Base-by-base conservation (phyloP, 2,797 vertebrate species). In the Clarias laeviceps region DNA sequence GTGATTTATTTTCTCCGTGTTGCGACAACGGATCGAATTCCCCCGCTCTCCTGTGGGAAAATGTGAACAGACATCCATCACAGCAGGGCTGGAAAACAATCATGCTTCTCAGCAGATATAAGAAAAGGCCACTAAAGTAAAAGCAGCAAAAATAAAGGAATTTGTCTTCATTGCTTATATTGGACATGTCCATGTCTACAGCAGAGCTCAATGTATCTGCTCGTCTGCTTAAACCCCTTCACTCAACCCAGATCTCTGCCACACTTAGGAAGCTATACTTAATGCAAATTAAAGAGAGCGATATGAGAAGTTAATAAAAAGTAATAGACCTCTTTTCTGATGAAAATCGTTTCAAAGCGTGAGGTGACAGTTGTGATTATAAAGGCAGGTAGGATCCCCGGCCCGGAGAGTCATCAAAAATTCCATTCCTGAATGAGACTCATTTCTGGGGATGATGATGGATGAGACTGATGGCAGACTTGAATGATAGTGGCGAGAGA, bases 371-470 rank as follows among this genome's bases (percentile, higher is more conserved):
- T 8, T 54, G 27, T 4, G n/a, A 32, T 64, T 76, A 79, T 27
- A 66, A 90, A 89, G 90, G 89, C 88, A 81, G 84, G 73, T 84
- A 0, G 84, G 85, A 90, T 82, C 90, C 59, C 66, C 9, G 90
- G 93, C 92, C 94, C 93, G 87, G 86, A 85, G 94, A 94, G 94
- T 94, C 93, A 95, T 95, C 92, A 94, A 90, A 93, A 94, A 95
- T 95, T 94, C 94, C 94, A 92, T 90, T 91, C 92, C 92, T 90
- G 91, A 94, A 91, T 82, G 90, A 86, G 91, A 90, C 91, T 94
- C 92, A 93, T 91, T 93, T 95, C 92, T 93, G 89, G 45, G 91
- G 90, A 91, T 84, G 90, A 91, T 88, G 72, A 87, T 90, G 90
- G 90, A 91, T 89, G 91, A 87, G 89, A 86, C 88, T 90, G 87